Conservation (phyloP, 2,797 vertebrate species). For the Catharus ustulatus region DNA sequence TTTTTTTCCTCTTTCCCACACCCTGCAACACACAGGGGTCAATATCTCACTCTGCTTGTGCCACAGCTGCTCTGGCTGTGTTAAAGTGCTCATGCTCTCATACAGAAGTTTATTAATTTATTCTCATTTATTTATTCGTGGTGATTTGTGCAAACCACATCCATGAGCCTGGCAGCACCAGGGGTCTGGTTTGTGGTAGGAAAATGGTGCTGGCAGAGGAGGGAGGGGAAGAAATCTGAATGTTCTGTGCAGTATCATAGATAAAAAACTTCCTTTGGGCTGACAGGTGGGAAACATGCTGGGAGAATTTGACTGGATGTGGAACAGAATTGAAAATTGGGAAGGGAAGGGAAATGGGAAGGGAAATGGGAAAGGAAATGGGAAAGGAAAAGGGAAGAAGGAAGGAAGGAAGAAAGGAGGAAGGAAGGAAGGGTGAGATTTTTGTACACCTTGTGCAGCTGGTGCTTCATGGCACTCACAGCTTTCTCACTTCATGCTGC, state of each 20-base stretch:
- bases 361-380: too few species aligned
- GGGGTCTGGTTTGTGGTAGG: not conserved
- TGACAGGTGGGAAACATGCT: not conserved
- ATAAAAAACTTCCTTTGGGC: not conserved
- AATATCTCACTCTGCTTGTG: accelerated
- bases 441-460: not conserved
- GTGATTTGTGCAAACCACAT: accelerated
- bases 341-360: too few species aligned
- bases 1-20: too few species aligned
- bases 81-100: not conserved
- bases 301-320: not conserved
- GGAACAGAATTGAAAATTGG: not conserved
- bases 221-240: not conserved
- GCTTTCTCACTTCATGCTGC: not conserved
- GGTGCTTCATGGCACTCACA: not conserved
- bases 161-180: not conserved
- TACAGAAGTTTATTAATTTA: too few species aligned
- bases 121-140: accelerated
- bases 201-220: not conserved
- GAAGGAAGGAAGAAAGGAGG: too few species aligned
- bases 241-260: not conserved
- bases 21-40: not conserved
- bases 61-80: not conserved
- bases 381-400: too few species aligned
- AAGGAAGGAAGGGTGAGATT: too few species aligned